Percentiles rank a stretch among this genome's conserved stretches.
These are phyloP conservation scores for Cardinalis cardinalis DNA, from an alignment of 2,113 vertebrate species.

Conservation along the genomic window DNA sequence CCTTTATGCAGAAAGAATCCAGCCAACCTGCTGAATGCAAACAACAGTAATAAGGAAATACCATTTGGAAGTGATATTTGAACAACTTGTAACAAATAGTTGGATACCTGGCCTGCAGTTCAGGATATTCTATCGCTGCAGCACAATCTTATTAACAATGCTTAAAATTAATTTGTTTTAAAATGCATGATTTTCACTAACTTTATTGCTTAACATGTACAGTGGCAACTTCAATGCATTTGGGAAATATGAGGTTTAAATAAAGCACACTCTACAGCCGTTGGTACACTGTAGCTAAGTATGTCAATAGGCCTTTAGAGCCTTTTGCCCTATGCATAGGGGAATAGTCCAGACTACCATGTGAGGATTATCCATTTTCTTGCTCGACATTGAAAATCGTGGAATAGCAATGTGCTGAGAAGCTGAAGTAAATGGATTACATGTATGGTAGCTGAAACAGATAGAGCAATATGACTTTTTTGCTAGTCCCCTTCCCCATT, in stretches of 20 bases:
- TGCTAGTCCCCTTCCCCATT: slow-evolving; percentile 41
- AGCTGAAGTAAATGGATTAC: slow-evolving; percentile 56
- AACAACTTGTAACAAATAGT: slow-evolving; percentile 70
- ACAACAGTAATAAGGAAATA: slow-evolving; percentile 87
- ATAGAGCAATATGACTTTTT: slow-evolving; percentile 65
- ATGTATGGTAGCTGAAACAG: slow-evolving; percentile 54
- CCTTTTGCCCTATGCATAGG: slow-evolving; percentile 47
- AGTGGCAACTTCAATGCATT: slow-evolving; percentile 72
- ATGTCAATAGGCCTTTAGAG: slow-evolving; percentile 52
- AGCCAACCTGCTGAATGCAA: slow-evolving; percentile 96
- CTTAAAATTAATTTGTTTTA: slow-evolving; percentile 74
- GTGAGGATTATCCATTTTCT: slow-evolving; percentile 48
- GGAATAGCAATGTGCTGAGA: slow-evolving; percentile 45
- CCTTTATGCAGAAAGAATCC: slow-evolving; percentile 82
- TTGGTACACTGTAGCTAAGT: slow-evolving; percentile 57
- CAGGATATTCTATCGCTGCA: slow-evolving; percentile 69
- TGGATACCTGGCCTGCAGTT: slow-evolving; percentile 76
- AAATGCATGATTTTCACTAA: slow-evolving; percentile 84
- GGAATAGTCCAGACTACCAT: slow-evolving; percentile 48
- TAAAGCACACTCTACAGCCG: slow-evolving; percentile 69
- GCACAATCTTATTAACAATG: slow-evolving; percentile 70
- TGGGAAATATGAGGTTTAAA: slow-evolving; percentile 67
- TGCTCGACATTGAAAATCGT: slow-evolving; percentile 28
- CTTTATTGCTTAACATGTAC: slow-evolving; percentile 77
- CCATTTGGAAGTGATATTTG: slow-evolving; percentile 71